Evolutionary conservation across 2,888 invertebrate species (phyloP).

Genomic region (Megamerina dolium): DNA sequence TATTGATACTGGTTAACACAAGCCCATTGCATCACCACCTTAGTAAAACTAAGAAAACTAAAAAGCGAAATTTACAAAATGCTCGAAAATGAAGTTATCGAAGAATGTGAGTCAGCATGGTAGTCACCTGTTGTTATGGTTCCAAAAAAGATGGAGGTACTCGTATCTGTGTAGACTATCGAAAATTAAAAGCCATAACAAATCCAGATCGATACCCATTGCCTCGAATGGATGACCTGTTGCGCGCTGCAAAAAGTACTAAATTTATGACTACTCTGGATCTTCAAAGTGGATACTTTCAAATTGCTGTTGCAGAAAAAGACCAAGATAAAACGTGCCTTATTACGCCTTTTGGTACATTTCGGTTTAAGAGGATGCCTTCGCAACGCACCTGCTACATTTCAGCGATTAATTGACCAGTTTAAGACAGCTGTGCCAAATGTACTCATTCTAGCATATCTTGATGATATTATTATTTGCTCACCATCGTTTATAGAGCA

Average conservation of each 20-base stretch:
- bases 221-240: slow-evolving; percentile 43
- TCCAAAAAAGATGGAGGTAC: slow-evolving; percentile 26
- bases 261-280: slow-evolving; percentile 38
- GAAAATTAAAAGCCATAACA: not conserved
- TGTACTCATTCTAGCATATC: slow-evolving; percentile 2
- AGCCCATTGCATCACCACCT: not conserved
- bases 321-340: slow-evolving; percentile 19
- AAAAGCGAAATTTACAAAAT: slow-evolving; percentile 29
- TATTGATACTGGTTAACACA: slow-evolving; percentile 1
- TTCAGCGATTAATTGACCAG: slow-evolving; percentile 7
- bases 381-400: slow-evolving; percentile 10
- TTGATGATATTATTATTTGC: slow-evolving; percentile 7
- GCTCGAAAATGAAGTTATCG: slow-evolving; percentile 34
- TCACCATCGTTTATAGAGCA: slow-evolving; percentile 2
- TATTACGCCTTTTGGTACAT: slow-evolving; percentile 6
- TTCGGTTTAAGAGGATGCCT: slow-evolving; percentile 1
- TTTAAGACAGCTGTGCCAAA: slow-evolving; percentile 1
- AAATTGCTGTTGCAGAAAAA: slow-evolving; percentile 14
- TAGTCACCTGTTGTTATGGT: slow-evolving; percentile 37
- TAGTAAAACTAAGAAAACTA: slow-evolving; percentile 16
- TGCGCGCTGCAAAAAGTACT: slow-evolving; percentile 32
- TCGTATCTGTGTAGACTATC: slow-evolving; percentile 27
- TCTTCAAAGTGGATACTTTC: slow-evolving; percentile 28
- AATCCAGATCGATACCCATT: slow-evolving; percentile 19
- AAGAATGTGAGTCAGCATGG: slow-evolving; percentile 43